Base-by-base conservation (phyloP, 2,888 invertebrate genomes). In the Heliconius cydno region DNA sequence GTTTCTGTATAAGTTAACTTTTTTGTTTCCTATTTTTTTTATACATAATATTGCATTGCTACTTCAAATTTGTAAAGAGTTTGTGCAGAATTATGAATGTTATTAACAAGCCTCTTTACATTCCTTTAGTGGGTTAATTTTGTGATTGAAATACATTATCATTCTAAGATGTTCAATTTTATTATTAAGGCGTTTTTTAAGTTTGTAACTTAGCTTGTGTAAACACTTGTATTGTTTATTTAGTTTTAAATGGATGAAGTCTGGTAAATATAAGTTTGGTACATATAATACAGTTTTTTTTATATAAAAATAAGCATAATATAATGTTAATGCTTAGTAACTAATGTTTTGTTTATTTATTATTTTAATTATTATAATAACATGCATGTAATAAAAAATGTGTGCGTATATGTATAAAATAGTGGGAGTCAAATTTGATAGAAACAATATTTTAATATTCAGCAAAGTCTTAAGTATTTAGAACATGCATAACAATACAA, bases 391-490 rank as follows among this genome's bases (percentile, higher is more conserved):
- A 70, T 41, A 41, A 70, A 34, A 34, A 34, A 34, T 9, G 7
- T 70, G 41, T 70, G 41, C 25, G 2, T 38, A 38, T 22, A 67
- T 22, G 15, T 25, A 28, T 28, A 7, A 65, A 28, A 46, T 25
- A 30, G 9, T 41, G 13, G 12, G 41, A 70, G 41, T 41, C 6
- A 13, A n/a, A 68, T 13, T 25, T 46, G 25, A 9, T 6, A 28
- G 41, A 25, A 41, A 41, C 13, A 70, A 70, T 70, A 41, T 70
- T 70, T 41, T 70, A 46, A 25, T 70, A 70, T n/a, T 70, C 70
- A 46, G 25, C 41, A n/a, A 22, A 67, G 22, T 34, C 1, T 67
- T 19, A n/a, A 38, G 22, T 13, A 70, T 25, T 22, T 25, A 25
- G 25, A 41, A 70, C 38, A 41, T 25, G 6, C 6, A 25, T 15